Evolutionary conservation across 2,797 vertebrate genomes (phyloP).

Genomic region (Columba guinea): DNA sequence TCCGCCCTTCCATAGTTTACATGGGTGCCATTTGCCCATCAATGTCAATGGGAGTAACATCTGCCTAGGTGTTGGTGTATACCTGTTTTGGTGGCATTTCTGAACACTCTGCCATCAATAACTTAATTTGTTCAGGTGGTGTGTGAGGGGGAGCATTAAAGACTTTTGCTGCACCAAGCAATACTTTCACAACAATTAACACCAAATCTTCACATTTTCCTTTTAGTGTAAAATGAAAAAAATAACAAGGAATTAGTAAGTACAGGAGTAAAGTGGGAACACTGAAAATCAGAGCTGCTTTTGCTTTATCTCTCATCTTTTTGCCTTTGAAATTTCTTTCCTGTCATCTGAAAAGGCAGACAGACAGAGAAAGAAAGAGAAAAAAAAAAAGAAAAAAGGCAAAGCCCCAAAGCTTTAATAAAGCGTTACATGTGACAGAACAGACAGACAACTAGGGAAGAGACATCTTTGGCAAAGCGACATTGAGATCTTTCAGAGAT

Average conservation of each 20-base stretch:
- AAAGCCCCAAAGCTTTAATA: constrained; percentile 51
- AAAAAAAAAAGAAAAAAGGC: background rate
- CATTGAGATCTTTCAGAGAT: constrained; percentile 36
- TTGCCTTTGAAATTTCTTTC: constrained; percentile 16
- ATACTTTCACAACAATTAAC: background rate
- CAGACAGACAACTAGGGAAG: constrained; percentile 2
- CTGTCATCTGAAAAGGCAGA: background rate
- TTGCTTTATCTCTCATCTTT: background rate
- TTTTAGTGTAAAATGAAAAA: background rate
- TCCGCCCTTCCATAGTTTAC: background rate
- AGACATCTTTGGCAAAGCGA: constrained; percentile 34
- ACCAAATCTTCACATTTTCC: background rate
- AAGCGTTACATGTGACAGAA: constrained; percentile 26
- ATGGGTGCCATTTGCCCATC: background rate
- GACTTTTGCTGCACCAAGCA: background rate
- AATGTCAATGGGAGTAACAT: background rate
- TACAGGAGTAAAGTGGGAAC: background rate
- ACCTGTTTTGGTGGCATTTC: background rate
- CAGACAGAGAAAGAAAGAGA: background rate
- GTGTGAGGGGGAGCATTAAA: background rate
- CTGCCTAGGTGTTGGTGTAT: background rate
- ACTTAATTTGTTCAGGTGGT: background rate
- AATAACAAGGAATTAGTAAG: background rate
- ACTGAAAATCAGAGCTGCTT: background rate
- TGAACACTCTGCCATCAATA: background rate